Evolutionary conservation across 2,113 vertebrate species (phyloP), one percentile per base, ranked within the genome.

Genomic region (Indicator indicator): DNA sequence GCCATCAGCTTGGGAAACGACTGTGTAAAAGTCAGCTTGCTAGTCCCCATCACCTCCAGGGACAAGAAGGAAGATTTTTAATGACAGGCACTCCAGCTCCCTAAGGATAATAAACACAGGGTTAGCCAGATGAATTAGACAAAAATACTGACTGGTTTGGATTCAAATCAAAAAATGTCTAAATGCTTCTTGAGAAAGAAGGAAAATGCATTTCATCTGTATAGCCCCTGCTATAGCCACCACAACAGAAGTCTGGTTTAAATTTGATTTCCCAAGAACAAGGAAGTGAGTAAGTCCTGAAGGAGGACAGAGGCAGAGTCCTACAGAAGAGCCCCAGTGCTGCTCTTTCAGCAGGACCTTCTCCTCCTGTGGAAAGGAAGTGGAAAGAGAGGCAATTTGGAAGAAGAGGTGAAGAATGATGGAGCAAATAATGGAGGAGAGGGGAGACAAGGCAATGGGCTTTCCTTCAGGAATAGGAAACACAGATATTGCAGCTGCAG

Each of bases 201-300:
- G 75, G 50, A 70, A 7, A 92, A 93, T 46, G 63, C 18, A 83
- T 82, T 93, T 94, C 27, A 79, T 72, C 90, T 86, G 56, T 76
- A 73, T 83, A 90, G 54, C 33, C 71, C 74, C 79, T 75, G 93
- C 81, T 50, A 84, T 72, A 36, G 36, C 71, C 38, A 48, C 50
- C 71, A 89, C 23, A 48, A 52, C 50, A 55, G 50, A 71, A 95
- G 82, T 74, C 93, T 94, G 82, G 52, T 94, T 96, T 75, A 92
- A 94, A 92, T 95, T 96, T 93, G 71, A 95, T 94, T 95, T 92
- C 81, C 56, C 82, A 92, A 65, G 73, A 95, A 70, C 44, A 86
- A 90, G 78, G 70, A 92, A 83, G 63, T 9, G 19, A 67, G 16
- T 75, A 84, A 67, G 30, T 40, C 46, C 56, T 70, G 12, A 26